Conservation (phyloP, 2,797 vertebrate genomes). For the Trachops cirrhosus region DNA sequence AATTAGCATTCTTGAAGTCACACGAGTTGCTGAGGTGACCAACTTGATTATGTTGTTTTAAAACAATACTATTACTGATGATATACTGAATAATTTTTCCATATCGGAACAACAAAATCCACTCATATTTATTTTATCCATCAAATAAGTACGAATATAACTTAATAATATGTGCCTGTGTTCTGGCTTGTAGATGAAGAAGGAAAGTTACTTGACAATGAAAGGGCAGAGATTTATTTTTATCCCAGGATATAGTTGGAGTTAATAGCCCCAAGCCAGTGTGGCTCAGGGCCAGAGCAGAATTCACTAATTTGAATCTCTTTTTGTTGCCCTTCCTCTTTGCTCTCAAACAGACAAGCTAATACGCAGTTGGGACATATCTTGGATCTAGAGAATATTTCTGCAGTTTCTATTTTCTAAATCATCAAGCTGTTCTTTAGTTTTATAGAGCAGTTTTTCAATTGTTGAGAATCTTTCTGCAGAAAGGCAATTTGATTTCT, state of each 20-base stretch:
- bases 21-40: constrained; percentile 25
- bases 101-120: constrained; percentile 32
- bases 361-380: constrained; percentile 57
- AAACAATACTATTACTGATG: constrained; percentile 43
- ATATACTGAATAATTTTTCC: constrained; percentile 27
- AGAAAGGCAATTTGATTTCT: constrained; percentile 77
- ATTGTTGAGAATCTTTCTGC: constrained; percentile 61
- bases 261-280: constrained; percentile 48
- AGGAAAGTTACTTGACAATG: constrained; percentile 48
- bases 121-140: neutral
- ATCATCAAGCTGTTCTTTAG: constrained; percentile 72
- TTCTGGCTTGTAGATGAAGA: constrained; percentile 22
- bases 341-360: constrained; percentile 59
- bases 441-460: constrained; percentile 79
- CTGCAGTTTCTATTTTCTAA: constrained; percentile 74
- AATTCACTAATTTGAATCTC: constrained; percentile 48
- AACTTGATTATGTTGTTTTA: constrained; percentile 39
- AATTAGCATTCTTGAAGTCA: constrained; percentile 33
- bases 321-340: constrained; percentile 48
- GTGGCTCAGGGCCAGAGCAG: constrained; percentile 45
- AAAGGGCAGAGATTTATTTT: constrained; percentile 62
- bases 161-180: constrained; percentile 2
- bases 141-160: constrained; percentile 32
- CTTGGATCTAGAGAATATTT: constrained; percentile 62
- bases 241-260: constrained; percentile 34